Evolutionary conservation across 2,113 vertebrate genomes (phyloP).

Genomic region (Podocnemis expansa): DNA sequence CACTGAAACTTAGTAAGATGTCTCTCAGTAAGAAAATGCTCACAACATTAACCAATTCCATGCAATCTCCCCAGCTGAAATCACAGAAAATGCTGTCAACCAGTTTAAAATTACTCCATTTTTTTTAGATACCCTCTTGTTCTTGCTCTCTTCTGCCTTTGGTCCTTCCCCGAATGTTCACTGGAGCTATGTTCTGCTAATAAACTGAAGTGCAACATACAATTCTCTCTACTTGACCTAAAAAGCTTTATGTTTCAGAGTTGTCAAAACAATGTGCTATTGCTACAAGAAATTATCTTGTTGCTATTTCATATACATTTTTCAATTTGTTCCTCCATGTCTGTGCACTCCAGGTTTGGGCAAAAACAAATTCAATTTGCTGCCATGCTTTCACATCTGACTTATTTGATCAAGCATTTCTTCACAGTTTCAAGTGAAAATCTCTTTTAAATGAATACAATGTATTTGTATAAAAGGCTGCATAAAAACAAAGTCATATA

Average conservation of each 20-base stretch:
- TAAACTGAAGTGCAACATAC: slow-evolving; percentile 12
- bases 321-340: slow-evolving; percentile 65
- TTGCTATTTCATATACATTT: slow-evolving; percentile 53
- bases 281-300: slow-evolving; percentile 66
- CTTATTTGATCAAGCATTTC: slow-evolving; percentile 43
- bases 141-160: not conserved
- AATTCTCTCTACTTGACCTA: slow-evolving; percentile 25
- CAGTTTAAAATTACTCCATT: not conserved
- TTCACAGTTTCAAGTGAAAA: slow-evolving; percentile 30
- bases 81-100: not conserved
- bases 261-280: slow-evolving; percentile 63
- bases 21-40: not conserved
- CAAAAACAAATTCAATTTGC: slow-evolving; percentile 57
- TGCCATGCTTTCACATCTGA: slow-evolving; percentile 42
- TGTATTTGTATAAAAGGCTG: slow-evolving; percentile 20
- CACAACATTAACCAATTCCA: not conserved
- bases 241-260: slow-evolving; percentile 49
- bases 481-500: not conserved
- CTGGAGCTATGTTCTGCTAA: slow-evolving; percentile 16
- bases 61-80: not conserved
- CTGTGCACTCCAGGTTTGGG: slow-evolving; percentile 47
- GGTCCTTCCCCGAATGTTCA: not conserved
- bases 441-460: slow-evolving; percentile 33
- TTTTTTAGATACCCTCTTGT: not conserved
- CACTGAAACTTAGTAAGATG: not conserved